Base-by-base conservation (phyloP, 2,113 vertebrate genomes). In the Anas platyrhynchos region DNA sequence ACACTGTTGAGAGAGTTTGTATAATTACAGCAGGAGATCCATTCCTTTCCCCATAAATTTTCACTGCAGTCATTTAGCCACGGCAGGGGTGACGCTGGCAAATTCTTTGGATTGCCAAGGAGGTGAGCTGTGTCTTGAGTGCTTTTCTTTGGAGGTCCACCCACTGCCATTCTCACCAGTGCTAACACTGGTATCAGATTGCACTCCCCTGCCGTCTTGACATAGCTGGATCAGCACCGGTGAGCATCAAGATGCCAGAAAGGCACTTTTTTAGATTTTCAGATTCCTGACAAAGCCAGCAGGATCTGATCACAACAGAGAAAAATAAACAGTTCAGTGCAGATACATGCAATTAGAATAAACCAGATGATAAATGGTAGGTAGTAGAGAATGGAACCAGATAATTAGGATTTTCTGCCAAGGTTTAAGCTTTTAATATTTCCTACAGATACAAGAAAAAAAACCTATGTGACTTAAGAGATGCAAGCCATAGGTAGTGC, bases 21-120 rank as follows among this genome's bases (percentile, higher is more conserved):
- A 36, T 90, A 96, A 96, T 96, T 97, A 72, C 80, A 93, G 94
- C 83, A 86, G 94, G 87, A 81, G 82, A 93, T 25, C 16, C 52
- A n/a, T 50, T 85, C 62, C 55, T 79, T 77, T 83, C 59, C 61
- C 84, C 50, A 58, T 91, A 67, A 96, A 94, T 90, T 91, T 23
- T 59, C 76, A 50, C 52, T 92, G 34, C 5, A 56, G 71, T 73
- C 91, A 78, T 62, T 96, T 54, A 96, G 56, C 80, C 94, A 17
- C 9, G 1, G 89, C 66, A 90, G 75, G 86, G 91, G 12, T 89
- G 93, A 71, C 50, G 14, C 54, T 16, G 36, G 78, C 9, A 22
- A 9, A 16, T 13, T 12, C n/a, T 62, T 77, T 73, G 27, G 18
- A 18, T 85, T 34, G 31, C 10, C 62, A 36, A 29, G 48, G 13